Base-by-base conservation (phyloP, 2,113 vertebrate species). In the Oreochromis niloticus region DNA sequence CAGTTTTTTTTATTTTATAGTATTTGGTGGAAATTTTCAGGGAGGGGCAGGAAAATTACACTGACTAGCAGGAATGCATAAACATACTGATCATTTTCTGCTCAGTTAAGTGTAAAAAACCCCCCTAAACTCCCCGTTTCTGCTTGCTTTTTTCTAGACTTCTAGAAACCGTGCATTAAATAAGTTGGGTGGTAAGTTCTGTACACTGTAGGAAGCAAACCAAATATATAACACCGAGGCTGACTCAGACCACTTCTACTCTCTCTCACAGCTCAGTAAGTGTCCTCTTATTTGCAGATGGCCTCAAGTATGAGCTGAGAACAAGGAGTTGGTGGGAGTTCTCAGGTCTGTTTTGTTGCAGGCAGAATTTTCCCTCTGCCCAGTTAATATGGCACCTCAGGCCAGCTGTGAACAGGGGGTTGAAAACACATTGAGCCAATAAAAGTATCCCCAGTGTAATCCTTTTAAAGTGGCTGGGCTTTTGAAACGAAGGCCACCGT, bases 381-480 rank as follows among this genome's bases (percentile, higher is more conserved):
- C 89, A 57, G 56, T 89, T 82, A 73, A 54, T 80, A 66, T 10
- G 68, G 24, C 4, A 84, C 90, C 88, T 90, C 78, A 6, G 86
- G 87, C 85, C 89, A 50, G 85, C 88, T 56, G 87, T 87, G 92
- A 93, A 90, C 90, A 83, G 75, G 81, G 54, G 82, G 85, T 17
- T 89, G 86, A 88, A 91, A 92, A 87, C 87, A 85, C 93, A 87
- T 43, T 19, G 87, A 89, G 91, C 89, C 87, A 93, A 94, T 91
- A 92, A 93, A 89, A 84, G 85, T 68, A 30, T 89, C 85, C 3
- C 17, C 11, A 9, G 85, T 91, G 90, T 93, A 94, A 95, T 95
- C 94, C 91, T 86, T 91, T 95, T 92, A 94, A 85, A 89, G 73
- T 22, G 89, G 79, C 78, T 56, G 52, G 8, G 90, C 87, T 90